phyloP scores from a whole-genome alignment of 2,888 invertebrate species.

The Tipula vernalis region DNA sequence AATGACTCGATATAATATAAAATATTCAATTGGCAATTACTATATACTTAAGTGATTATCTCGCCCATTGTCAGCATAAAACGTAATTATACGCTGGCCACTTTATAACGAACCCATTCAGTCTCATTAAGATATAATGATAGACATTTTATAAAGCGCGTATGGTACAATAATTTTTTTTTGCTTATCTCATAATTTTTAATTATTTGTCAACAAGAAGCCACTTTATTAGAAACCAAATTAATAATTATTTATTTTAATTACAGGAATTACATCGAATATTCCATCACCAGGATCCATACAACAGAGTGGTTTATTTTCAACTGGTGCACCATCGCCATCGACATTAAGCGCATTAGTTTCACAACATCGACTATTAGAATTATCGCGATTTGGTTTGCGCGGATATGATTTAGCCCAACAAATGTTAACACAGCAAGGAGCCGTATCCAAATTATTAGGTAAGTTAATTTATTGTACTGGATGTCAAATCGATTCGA shows the following conservation, averaged over 20 bases:
- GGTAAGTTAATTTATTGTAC: constrained; percentile 45
- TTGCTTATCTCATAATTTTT: neutral
- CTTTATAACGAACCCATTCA: neutral
- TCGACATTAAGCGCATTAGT: constrained; percentile 57
- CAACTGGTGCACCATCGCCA: constrained; percentile 35
- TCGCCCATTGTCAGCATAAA: neutral
- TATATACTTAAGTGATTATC: neutral
- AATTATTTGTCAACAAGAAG: neutral
- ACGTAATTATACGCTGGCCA: neutral
- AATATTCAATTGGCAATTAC: neutral
- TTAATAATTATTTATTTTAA: neutral
- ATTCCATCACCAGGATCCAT: constrained; percentile 32
- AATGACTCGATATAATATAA: neutral
- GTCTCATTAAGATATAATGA: neutral
- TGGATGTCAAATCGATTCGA: neutral
- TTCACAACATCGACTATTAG: constrained; percentile 67
- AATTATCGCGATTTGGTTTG: constrained; percentile 66
- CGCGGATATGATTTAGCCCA: constrained; percentile 84
- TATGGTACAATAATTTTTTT: neutral
- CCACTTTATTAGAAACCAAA: neutral
- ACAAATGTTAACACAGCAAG: constrained; percentile 83
- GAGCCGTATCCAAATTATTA: constrained; percentile 79
- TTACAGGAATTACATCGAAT: constrained; percentile 27
- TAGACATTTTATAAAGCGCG: neutral
- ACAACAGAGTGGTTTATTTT: constrained; percentile 27